Conservation (phyloP, 2,113 vertebrate genomes). For the Seriola dumerili region DNA sequence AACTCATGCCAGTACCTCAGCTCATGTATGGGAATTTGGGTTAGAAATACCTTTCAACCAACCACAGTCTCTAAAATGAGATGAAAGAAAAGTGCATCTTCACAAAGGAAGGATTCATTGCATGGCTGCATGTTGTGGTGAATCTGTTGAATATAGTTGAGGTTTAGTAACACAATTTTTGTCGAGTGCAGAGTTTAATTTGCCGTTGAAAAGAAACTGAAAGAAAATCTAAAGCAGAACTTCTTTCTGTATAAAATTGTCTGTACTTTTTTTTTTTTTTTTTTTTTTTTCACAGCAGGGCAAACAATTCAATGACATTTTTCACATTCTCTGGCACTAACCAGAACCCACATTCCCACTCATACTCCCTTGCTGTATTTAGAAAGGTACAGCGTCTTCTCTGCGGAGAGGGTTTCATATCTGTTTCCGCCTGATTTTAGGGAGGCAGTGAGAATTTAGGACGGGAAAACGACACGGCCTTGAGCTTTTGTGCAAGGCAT, state of each 20-base stretch:
- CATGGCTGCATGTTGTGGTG: not conserved
- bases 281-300: not conserved
- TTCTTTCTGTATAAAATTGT: not conserved
- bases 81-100: not conserved
- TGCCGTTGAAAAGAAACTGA: not conserved
- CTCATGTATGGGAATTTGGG: not conserved
- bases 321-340: constrained; percentile 14
- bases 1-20: no score
- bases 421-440: constrained; percentile 66
- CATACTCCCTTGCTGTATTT: constrained; percentile 18
- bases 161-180: no score
- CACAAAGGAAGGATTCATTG: no score
- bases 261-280: not conserved
- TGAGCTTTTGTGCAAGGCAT: constrained; percentile 77
- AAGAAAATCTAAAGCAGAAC: not conserved
- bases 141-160: not conserved
- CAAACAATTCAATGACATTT: constrained; percentile 19
- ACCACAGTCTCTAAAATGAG: not conserved
- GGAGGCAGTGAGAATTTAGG: constrained; percentile 62
- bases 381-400: constrained; percentile 50
- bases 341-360: not conserved
- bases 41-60: not conserved
- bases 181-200: not conserved
- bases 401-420: constrained; percentile 47
- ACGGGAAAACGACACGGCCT: constrained; percentile 72